A percentile compares a stretch with the other conserved stretches of the same genome.
Conservation (phyloP, 2,113 vertebrate genomes). For the Vanacampus margaritifer region DNA sequence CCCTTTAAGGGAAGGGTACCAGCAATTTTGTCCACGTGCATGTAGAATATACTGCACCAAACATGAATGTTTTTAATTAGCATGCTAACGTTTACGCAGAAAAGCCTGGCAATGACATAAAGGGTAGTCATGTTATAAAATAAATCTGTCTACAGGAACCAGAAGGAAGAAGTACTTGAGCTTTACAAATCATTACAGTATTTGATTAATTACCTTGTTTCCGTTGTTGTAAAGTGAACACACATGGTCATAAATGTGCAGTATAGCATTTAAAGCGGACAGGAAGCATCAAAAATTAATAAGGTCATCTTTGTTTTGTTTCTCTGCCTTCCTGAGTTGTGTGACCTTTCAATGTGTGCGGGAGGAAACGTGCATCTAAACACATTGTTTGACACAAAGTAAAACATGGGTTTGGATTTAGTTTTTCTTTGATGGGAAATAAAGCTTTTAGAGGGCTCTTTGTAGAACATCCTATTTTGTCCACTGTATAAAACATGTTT, state of each 20-base stretch:
- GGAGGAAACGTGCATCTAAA: slow-evolving; percentile 25
- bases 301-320: slow-evolving; percentile 20
- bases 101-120: not conserved
- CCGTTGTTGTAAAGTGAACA: not conserved
- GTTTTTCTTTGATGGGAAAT: slow-evolving; percentile 62
- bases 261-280: slow-evolving; percentile 1
- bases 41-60: not conserved
- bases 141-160: not conserved
- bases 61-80: not conserved
- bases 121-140: not conserved
- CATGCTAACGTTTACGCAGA: not conserved
- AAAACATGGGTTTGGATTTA: slow-evolving; percentile 42
- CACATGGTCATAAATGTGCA: not conserved
- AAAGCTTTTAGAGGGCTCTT: slow-evolving; percentile 68
- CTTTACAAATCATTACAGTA: not conserved
- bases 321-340: slow-evolving; percentile 51
- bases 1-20: not conserved
- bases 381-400: slow-evolving; percentile 36
- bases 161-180: not conserved
- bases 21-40: not conserved
- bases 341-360: slow-evolving; percentile 29
- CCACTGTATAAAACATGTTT: slow-evolving; percentile 57
- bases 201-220: slow-evolving; percentile 3
- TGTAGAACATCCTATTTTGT: slow-evolving; percentile 46
- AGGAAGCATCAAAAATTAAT: not conserved